These are phyloP conservation scores for Cheilosia grossa DNA, from an alignment of 2,888 invertebrate species.

Conservation along the genomic window DNA sequence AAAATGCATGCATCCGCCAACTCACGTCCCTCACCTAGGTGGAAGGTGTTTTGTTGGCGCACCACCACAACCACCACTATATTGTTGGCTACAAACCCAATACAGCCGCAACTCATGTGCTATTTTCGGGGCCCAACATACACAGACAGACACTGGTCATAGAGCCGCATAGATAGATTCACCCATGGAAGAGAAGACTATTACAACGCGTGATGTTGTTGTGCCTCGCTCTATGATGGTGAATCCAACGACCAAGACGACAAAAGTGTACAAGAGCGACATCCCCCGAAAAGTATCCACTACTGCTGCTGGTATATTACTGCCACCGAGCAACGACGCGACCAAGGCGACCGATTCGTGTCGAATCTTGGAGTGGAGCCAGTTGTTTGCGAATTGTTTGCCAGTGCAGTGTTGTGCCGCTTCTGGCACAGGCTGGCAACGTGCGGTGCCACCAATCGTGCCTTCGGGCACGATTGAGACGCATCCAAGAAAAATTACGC, in stretches of 20 bases:
- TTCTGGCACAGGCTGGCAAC: slow-evolving; percentile 79
- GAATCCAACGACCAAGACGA: slow-evolving; percentile 67
- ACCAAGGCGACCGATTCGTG: slow-evolving; percentile 75
- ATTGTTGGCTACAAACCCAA: slow-evolving; percentile 23
- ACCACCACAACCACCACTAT: slow-evolving; percentile 38
- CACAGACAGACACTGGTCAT: slow-evolving; percentile 35
- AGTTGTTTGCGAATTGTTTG: slow-evolving; percentile 80
- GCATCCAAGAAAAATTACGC: slow-evolving; percentile 80
- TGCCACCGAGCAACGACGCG: slow-evolving; percentile 71
- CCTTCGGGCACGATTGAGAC: slow-evolving; percentile 80
- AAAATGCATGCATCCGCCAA: slow-evolving; percentile 57
- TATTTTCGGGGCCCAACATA: slow-evolving; percentile 68
- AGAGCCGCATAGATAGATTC: slow-evolving; percentile 43
- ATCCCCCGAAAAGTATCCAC: slow-evolving; percentile 74
- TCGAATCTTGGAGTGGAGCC: slow-evolving; percentile 81
- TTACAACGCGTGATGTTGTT: slow-evolving; percentile 32
- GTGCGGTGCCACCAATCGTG: slow-evolving; percentile 78
- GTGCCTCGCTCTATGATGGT: slow-evolving; percentile 49
- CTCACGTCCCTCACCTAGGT: slow-evolving; percentile 37
- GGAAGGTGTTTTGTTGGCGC: slow-evolving; percentile 27
- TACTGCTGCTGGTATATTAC: slow-evolving; percentile 47
- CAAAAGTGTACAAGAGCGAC: slow-evolving; percentile 70
- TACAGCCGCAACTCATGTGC: slow-evolving; percentile 51
- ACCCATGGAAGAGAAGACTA: slow-evolving; percentile 39
- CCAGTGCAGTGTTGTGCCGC: slow-evolving; percentile 78